These are phyloP conservation scores for Sphaeramia orbicularis DNA, from an alignment of 2,797 vertebrate genomes.

Conservation along the genomic window DNA sequence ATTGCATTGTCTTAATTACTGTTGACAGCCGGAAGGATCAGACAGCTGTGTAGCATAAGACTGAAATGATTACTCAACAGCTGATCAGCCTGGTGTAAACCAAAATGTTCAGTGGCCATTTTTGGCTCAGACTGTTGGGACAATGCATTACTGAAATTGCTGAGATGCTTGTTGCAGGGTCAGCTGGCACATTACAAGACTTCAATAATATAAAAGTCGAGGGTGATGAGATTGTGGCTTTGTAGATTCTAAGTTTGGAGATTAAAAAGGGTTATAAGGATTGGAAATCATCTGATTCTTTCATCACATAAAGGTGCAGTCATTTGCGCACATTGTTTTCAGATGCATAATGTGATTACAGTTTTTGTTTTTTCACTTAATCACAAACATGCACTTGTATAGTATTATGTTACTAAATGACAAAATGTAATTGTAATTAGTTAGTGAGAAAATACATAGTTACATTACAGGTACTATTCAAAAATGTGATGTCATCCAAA, in stretches of 20 bases:
- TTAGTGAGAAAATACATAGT: too few relatives aligned
- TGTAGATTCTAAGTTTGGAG: background rate
- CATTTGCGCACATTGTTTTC: too few relatives aligned
- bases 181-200: constrained; percentile 32
- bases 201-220: background rate
- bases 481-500: too few relatives aligned
- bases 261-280: background rate
- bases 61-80: constrained; percentile 45
- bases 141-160: constrained; percentile 49
- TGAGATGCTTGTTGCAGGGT: constrained; percentile 20
- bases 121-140: constrained; percentile 48
- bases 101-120: constrained; percentile 41
- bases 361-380: background rate
- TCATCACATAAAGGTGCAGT: background rate
- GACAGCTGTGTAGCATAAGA: constrained; percentile 59
- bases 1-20: constrained; percentile 24
- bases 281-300: background rate
- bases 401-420: too few relatives aligned
- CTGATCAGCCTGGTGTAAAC: constrained; percentile 52
- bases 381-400: too few relatives aligned
- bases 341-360: background rate
- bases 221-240: background rate
- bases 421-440: too few relatives aligned
- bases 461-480: too few relatives aligned
- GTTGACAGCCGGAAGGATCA: constrained; percentile 44